A percentile compares a stretch with the other conserved stretches of the same genome.
phyloP scores from a whole-genome alignment of 2,113 vertebrate genomes.

The Myotis yumanensis region DNA sequence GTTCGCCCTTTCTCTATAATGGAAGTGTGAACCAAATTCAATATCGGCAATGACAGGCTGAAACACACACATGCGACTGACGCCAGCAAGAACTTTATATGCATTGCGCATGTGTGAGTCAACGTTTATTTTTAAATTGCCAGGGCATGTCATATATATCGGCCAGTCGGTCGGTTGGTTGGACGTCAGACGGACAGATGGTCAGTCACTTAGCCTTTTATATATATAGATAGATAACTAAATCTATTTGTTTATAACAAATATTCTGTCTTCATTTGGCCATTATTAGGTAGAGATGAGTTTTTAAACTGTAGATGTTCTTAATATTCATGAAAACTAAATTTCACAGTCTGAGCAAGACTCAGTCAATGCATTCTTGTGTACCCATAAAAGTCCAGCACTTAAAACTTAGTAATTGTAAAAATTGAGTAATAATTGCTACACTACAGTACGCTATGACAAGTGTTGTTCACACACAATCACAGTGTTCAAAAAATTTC shows the following conservation, averaged over 20 bases:
- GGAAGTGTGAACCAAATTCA: no score
- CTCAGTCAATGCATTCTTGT: background rate
- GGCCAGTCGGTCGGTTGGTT: no score
- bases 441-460: background rate
- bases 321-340: conserved; percentile 36
- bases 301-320: background rate
- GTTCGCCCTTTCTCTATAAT: no score
- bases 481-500: background rate
- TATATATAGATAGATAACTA: background rate
- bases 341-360: background rate
- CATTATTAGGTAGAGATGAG: background rate
- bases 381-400: background rate
- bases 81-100: no score
- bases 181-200: no score
- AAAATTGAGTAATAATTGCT: background rate
- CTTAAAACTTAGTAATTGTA: background rate
- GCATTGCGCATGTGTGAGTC: no score
- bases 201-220: no score
- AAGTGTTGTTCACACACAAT: background rate
- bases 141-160: no score
- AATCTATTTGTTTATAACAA: conserved; percentile 6
- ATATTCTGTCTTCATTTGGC: background rate
- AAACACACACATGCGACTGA: no score
- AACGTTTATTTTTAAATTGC: no score
- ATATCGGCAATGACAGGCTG: no score